Evolutionary conservation across 2,888 invertebrate genomes (phyloP), one percentile per base, ranked within the genome.

Genomic region (Phyllotreta striolata): DNA sequence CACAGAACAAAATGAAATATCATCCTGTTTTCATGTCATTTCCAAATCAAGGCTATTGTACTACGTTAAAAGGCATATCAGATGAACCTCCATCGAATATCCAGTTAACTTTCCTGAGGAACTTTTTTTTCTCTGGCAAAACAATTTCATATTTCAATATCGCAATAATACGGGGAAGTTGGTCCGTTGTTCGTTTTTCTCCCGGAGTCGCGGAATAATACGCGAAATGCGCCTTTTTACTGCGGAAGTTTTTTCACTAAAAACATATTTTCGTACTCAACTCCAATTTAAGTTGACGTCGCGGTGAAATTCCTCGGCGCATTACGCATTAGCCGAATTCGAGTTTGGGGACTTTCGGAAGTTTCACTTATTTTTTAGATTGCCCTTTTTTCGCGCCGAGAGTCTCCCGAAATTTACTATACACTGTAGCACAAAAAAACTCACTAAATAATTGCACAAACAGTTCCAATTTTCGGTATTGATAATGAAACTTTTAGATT

Each of bases 231-330:
- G 57, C 39, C 14, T 47, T 47, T 24, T 39, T 14, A 57, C n/a
- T 57, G 7, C 38, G 9, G 6, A 51, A 56, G 10, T 14, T 56
- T 56, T 61, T 43, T 55, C 12, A 38, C 24, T 24, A 41, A 37
- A 49, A 56, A 38, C 49, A 55, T 51, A 56, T 62, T 56, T 56
- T 56, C 43, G 43, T 35, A 47, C 41, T 49, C 54, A 46, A 61
- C 56, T 51, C 47, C 43, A 56, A 62, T 62, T 43, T 39, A 49
- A 56, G 51, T 62, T 51, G 40, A 43, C 56, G 56, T 35, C 38
- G 55, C 40, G 49, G 55, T n/a, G 35, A 55, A 62, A 62, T 62
- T 61, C 55, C 46, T 61, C 44, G 61, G 55, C 61, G 35, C 44
- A 55, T 52, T 43, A 34, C 9, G 34, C 55, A 55, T 55, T 57